Base-by-base conservation (phyloP, 1,140 invertebrate genomes). In the Parapsyche elsis region DNA sequence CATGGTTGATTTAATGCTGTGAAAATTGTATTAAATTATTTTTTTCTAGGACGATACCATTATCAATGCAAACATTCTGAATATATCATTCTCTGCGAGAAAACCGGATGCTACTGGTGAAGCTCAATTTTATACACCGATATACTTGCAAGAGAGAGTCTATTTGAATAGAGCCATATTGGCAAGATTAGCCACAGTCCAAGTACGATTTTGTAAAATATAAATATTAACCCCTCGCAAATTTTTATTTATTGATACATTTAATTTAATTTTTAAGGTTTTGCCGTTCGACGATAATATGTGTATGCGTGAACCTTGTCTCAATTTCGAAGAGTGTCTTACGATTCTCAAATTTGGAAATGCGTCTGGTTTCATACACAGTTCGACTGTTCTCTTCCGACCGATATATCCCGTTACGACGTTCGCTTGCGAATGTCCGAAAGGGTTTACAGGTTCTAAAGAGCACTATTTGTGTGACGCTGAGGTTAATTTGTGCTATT, bases 401-500 rank as follows among this genome's bases (percentile, higher is more conserved):
- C 96, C 98, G 0, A 97, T 99, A 74, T 96, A 97, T 86, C 97
- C 98, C 0, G 95, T 98, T 0, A 97, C 97, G 19, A 97, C 97
- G 0, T 99, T 99, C 86, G 93, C 94, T 9, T 99, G 98, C 87
- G 90, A 94, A 80, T 99, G 98, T 85, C 94, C 94, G 0, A 90
- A 90, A 81, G 95, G 95, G 0, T 96, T 96, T 83, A 95, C 94
- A 14, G 93, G 92, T 86, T 95, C 95, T 81, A 91, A 93, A 75
- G 95, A 97, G 84, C 95, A 97, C 85, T 98, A 97, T 83, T 89
- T 97, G 61, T 99, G 98, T 86, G 98, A 99, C 85, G 96, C 95
- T 0, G 98, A 99, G 86, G 95, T 99, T 0, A 97, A 99, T 88
- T 88, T 99, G 0, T 99, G 98, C 86, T 99, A 99, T 86, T 98